A percentile compares a stretch with the other conserved stretches of the same genome.
phyloP scores from a whole-genome alignment of 2,797 vertebrate species.

The Lateolabrax maculatus region DNA sequence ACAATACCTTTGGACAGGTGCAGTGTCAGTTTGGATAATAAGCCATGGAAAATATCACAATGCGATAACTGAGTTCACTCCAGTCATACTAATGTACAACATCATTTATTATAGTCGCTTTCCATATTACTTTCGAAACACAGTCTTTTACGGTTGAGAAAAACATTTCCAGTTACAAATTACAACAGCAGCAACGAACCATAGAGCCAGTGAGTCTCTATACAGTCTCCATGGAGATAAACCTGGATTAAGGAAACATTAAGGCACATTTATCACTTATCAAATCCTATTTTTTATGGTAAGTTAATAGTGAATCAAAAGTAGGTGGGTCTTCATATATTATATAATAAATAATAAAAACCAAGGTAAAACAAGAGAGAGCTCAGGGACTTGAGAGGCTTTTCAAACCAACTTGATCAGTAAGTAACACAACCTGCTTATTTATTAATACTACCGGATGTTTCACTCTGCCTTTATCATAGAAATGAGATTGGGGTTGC shows the following conservation, averaged over 20 bases:
- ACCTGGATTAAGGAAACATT: not conserved
- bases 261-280: not conserved
- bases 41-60: conserved; percentile 43
- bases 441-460: too few relatives aligned
- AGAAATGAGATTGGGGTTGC: too few relatives aligned
- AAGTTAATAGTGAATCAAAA: too few relatives aligned
- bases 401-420: too few relatives aligned
- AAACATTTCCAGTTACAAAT: not conserved
- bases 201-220: not conserved
- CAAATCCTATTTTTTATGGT: not conserved
- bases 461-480: too few relatives aligned
- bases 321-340: too few relatives aligned
- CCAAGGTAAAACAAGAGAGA: too few relatives aligned
- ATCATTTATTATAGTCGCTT: conserved; percentile 18
- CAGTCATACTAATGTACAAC: conserved; percentile 11
- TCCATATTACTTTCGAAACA: not conserved
- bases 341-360: too few relatives aligned
- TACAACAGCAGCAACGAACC: not conserved
- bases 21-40: conserved; percentile 41
- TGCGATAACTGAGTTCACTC: conserved; percentile 19
- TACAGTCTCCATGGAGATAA: not conserved
- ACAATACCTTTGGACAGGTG: conserved; percentile 66
- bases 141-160: not conserved
- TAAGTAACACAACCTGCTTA: too few relatives aligned
- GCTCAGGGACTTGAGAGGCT: too few relatives aligned